phyloP scores from a whole-genome alignment of 2,888 invertebrate genomes.

The Pterostichus madidus region DNA sequence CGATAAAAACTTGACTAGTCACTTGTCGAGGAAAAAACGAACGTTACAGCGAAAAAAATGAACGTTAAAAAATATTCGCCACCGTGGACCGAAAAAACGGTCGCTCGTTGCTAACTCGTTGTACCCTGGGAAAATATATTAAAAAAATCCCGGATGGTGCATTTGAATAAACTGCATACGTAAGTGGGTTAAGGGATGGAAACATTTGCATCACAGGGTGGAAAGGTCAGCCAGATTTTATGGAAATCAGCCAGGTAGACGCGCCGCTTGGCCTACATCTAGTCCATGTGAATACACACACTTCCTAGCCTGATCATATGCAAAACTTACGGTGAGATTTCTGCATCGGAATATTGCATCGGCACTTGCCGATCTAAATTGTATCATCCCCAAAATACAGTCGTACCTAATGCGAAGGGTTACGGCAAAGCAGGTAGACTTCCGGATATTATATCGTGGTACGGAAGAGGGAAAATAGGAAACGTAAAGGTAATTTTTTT shows the following conservation, averaged over 20 bases:
- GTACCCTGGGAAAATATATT: slow-evolving; percentile 63
- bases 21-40: slow-evolving; percentile 2
- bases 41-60: slow-evolving; percentile 49
- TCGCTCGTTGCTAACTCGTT: slow-evolving; percentile 54
- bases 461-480: slow-evolving; percentile 71
- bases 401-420: slow-evolving; percentile 28
- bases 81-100: slow-evolving; percentile 62
- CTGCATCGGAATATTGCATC: slow-evolving; percentile 68
- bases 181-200: slow-evolving; percentile 72
- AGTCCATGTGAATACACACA: slow-evolving; percentile 69
- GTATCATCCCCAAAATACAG: slow-evolving; percentile 69
- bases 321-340: slow-evolving; percentile 69
- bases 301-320: slow-evolving; percentile 68
- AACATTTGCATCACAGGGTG: slow-evolving; percentile 76
- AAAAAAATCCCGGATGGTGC: slow-evolving; percentile 54
- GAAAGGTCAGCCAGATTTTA: slow-evolving; percentile 75
- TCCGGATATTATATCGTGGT: slow-evolving; percentile 66
- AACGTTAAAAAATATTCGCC: slow-evolving; percentile 60
- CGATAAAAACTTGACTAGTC: slow-evolving; percentile 44
- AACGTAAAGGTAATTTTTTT: slow-evolving; percentile 74
- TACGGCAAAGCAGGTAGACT: slow-evolving; percentile 35
- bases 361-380: slow-evolving; percentile 71
- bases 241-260: slow-evolving; percentile 74
- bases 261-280: slow-evolving; percentile 69
- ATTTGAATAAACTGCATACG: slow-evolving; percentile 76